Evolutionary conservation across 2,888 invertebrate genomes (phyloP), one percentile per base, ranked within the genome.

Genomic region (Entomobrya multifasciata): DNA sequence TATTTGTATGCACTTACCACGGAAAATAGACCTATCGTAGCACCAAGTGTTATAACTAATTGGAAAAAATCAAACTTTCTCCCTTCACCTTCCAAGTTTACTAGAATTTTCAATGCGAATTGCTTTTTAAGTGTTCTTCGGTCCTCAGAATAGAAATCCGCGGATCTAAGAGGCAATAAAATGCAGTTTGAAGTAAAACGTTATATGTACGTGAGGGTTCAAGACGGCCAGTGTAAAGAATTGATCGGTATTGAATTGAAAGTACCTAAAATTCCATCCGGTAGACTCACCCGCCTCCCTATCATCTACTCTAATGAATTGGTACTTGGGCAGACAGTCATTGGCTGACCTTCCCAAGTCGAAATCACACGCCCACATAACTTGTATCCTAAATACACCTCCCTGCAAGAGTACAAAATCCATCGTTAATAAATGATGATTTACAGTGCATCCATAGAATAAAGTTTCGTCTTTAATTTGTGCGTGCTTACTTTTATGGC

Each of bases 41-140:
- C 93, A 74, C 94, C 94, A 78, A 94, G 91, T 87, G 93, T 94
- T 13, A 93, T 90, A 11, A 93, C 77, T 1, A 94, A 91, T 22
- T 93, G 93, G 17, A 93, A 92, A 25, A 93, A 88, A 90, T 92
- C 92, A 90, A 94, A 93, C 89, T 93, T 93, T 15, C 94, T 93
- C 6, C 93, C 94, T 77, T 91, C 90, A 0, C 94, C 94, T 67
- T 91, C 90, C 1, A 93, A 92, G 30, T 92, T 92, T 30, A 94
- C 90, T 4, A 93, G 91, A 90, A 94, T 93, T 47, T 81, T 81
- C 11, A 81, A 27, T 15, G 65, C 81, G 13, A 41, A 81, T 41
- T 81, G 81, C 30, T 70, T 81, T 36, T 30, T 55, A 0, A 81
- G n/a, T 27, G 72, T 57, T 1, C 81, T 22, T 17, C 17, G 17